Percentiles rank a stretch among this genome's conserved stretches.
Evolutionary conservation across 2,797 vertebrate species (phyloP).

Genomic region (Sciaenops ocellatus): DNA sequence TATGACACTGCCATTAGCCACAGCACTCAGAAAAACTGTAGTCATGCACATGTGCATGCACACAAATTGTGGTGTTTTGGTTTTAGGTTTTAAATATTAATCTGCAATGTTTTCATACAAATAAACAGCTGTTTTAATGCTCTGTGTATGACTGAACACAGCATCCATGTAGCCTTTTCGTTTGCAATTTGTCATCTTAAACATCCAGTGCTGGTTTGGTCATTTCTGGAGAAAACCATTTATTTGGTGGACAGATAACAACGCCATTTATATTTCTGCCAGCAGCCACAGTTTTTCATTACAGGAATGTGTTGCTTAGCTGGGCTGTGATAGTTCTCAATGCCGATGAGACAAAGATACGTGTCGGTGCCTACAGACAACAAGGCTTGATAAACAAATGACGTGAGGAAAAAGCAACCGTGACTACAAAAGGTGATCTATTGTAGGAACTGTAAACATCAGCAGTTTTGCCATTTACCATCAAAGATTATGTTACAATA

Average conservation of each 20-base stretch:
- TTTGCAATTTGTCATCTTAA: not conserved
- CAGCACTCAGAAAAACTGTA: conserved; percentile 45
- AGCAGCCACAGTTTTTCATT: conserved; percentile 42
- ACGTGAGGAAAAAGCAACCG: conserved; percentile 15
- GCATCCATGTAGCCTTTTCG: conserved; percentile 8
- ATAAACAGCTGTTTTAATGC: conserved; percentile 9
- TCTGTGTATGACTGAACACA: conserved; percentile 7
- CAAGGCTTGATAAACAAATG: conserved; percentile 43
- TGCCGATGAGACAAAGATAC: conserved; percentile 37
- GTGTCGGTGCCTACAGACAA: conserved; percentile 42
- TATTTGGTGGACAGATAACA: conserved; percentile 37
- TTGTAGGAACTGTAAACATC: conserved; percentile 20
- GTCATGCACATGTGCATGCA: conserved; percentile 16
- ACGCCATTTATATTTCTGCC: conserved; percentile 20
- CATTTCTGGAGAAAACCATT: conserved; percentile 32
- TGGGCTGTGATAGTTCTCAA: conserved; percentile 31
- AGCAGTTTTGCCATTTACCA: not conserved
- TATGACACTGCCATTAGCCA: conserved; percentile 77
- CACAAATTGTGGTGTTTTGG: conserved; percentile 6
- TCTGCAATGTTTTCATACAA: conserved; percentile 8
- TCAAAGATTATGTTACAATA: not conserved
- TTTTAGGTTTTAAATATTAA: conserved; percentile 21
- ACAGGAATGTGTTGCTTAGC: conserved; percentile 40
- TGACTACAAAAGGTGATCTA: not conserved
- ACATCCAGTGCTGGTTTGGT: not conserved